Percentiles rank a stretch among this genome's conserved stretches.
Evolutionary conservation across 2,797 vertebrate species (phyloP).

Genomic region (Gephyroberyx darwinii): DNA sequence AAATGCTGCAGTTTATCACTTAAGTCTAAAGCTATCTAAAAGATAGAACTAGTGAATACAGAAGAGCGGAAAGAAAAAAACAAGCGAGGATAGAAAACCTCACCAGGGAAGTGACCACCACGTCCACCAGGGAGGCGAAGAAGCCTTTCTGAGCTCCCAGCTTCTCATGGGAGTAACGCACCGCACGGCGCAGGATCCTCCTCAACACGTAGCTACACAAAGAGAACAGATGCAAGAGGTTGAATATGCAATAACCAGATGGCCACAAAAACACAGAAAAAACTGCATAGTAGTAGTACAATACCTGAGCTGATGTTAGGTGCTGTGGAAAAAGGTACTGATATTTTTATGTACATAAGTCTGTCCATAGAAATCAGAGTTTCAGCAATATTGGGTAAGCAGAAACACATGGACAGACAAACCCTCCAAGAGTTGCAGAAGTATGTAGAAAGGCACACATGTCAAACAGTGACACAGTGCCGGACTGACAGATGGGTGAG

Average conservation of each 20-base stretch:
- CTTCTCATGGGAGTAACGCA: slow-evolving; percentile 96
- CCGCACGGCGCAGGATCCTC: slow-evolving; percentile 94
- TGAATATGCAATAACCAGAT: slow-evolving; percentile 22
- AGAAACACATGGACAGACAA: no score
- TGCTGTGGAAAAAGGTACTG: no score
- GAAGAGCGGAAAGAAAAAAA: neutral
- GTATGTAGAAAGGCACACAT: no score
- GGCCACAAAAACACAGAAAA: slow-evolving; percentile 6
- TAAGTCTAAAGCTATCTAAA: neutral
- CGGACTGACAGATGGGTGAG: no score
- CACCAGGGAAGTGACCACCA: slow-evolving; percentile 94
- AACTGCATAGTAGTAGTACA: neutral
- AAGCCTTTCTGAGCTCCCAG: slow-evolving; percentile 92
- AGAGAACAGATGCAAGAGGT: neutral
- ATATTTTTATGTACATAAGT: no score
- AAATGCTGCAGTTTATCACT: no score
- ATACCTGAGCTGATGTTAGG: no score
- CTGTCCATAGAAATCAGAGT: no score
- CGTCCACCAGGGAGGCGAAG: slow-evolving; percentile 94
- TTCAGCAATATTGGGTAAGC: no score
- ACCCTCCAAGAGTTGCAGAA: no score
- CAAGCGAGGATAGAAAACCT: slow-evolving; percentile 42
- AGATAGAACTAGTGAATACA: neutral
- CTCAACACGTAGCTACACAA: slow-evolving; percentile 91
- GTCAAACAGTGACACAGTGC: no score